phyloP scores from a whole-genome alignment of 1,140 invertebrate genomes.

The Cyphomyrmex costatus region DNA sequence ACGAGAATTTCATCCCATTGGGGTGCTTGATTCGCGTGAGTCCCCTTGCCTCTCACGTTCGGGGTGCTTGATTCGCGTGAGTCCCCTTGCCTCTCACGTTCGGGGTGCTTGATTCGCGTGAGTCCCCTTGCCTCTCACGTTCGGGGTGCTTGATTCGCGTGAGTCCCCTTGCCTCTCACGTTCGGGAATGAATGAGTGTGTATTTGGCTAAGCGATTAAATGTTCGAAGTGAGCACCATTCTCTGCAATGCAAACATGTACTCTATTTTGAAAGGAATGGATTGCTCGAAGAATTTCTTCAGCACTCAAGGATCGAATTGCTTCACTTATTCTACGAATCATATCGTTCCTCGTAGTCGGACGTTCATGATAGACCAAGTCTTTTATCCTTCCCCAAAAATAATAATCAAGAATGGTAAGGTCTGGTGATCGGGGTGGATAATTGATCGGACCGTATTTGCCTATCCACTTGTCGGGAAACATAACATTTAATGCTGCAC shows the following conservation, averaged over 20 bases:
- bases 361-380: not conserved
- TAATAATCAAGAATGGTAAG: not conserved
- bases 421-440: slow-evolving; percentile 38
- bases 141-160: too few relatives aligned
- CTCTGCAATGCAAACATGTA: slow-evolving; percentile 33
- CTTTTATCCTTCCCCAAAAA: not conserved
- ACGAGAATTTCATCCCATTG: too few relatives aligned
- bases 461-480: too few relatives aligned
- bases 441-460: slow-evolving; percentile 41
- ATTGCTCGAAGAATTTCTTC: slow-evolving; percentile 49
- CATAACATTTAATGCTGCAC: too few relatives aligned
- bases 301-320: slow-evolving; percentile 10
- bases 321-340: slow-evolving; percentile 28
- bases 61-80: too few relatives aligned
- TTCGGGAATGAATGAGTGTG: too few relatives aligned
- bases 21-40: too few relatives aligned
- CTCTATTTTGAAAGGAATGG: slow-evolving; percentile 29
- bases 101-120: too few relatives aligned
- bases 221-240: not conserved
- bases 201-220: not conserved
- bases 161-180: too few relatives aligned
- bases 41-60: too few relatives aligned
- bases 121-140: too few relatives aligned
- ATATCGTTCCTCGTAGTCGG: not conserved
- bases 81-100: too few relatives aligned